Conservation (phyloP, 2,797 vertebrate genomes). For the Cossypha polioptera region DNA sequence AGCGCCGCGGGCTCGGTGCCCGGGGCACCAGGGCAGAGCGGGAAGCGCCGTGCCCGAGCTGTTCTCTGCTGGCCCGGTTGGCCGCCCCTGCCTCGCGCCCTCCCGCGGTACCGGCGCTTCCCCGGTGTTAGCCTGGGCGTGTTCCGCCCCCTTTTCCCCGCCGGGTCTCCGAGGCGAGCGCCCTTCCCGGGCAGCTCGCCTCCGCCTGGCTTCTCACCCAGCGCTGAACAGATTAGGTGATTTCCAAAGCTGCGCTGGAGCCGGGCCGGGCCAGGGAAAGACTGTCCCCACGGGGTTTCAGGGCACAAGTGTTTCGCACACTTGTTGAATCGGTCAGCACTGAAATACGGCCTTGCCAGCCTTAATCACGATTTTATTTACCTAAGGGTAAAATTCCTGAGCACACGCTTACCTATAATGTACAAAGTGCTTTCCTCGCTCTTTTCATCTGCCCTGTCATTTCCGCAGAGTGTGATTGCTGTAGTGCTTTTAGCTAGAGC, state of each 20-base stretch:
- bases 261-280: rapidly evolving
- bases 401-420: rapidly evolving
- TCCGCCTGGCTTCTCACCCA: background rate
- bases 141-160: rapidly evolving
- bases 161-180: background rate
- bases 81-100: background rate
- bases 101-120: too few species aligned
- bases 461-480: background rate
- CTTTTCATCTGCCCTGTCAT: background rate
- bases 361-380: background rate
- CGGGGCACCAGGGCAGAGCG: too few species aligned
- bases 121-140: rapidly evolving
- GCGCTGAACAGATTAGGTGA: rapidly evolving
- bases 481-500: background rate
- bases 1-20: background rate
- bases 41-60: background rate
- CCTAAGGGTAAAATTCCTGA: background rate
- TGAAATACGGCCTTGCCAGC: background rate
- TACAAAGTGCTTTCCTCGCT: background rate
- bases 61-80: background rate
- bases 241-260: background rate
- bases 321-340: rapidly evolving
- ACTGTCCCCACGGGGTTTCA: rapidly evolving
- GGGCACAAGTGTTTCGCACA: rapidly evolving
- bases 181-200: background rate